phyloP scores from a whole-genome alignment of 1,140 invertebrate species.

The Cyrtorhinus lividipennis region DNA sequence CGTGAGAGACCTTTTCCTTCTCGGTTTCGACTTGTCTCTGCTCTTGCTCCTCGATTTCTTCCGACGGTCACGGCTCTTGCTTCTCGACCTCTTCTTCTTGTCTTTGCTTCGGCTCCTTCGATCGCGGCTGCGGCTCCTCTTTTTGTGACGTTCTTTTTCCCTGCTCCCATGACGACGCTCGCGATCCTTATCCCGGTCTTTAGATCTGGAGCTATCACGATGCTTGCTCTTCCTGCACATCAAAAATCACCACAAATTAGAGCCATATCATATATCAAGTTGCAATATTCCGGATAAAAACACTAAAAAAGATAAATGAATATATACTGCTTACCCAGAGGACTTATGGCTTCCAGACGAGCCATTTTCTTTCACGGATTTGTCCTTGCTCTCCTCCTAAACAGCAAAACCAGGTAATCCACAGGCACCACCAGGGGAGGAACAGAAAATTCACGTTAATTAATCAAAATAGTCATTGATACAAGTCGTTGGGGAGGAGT shows the following conservation, averaged over 20 bases:
- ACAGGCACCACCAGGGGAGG: conserved; percentile 39
- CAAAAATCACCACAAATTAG: conserved; percentile 12
- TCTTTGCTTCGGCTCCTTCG: conserved; percentile 27
- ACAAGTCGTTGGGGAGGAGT: too few relatives aligned
- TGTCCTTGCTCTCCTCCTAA: conserved; percentile 40
- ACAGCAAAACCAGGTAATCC: conserved; percentile 43
- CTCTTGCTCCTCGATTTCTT: conserved; percentile 29
- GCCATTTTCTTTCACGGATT: conserved; percentile 41
- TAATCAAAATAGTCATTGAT: conserved; percentile 7
- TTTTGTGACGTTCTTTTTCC: conserved; percentile 27
- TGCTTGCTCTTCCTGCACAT: conserved; percentile 20
- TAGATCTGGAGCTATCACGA: conserved; percentile 22
- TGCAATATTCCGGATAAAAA: too few relatives aligned
- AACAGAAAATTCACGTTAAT: conserved; percentile 28
- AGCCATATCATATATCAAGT: too few relatives aligned
- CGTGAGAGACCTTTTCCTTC: conserved; percentile 34
- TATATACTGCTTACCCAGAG: conserved; percentile 13
- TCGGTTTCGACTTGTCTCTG: conserved; percentile 21
- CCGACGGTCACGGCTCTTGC: conserved; percentile 28
- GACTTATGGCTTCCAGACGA: conserved; percentile 31
- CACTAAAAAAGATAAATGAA: not conserved
- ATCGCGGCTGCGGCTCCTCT: conserved; percentile 21
- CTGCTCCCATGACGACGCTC: conserved; percentile 25
- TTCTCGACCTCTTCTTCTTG: conserved; percentile 30
- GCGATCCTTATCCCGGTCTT: conserved; percentile 22